phyloP scores from a whole-genome alignment of 2,888 invertebrate genomes.

The Steinernema carpocapsae region DNA sequence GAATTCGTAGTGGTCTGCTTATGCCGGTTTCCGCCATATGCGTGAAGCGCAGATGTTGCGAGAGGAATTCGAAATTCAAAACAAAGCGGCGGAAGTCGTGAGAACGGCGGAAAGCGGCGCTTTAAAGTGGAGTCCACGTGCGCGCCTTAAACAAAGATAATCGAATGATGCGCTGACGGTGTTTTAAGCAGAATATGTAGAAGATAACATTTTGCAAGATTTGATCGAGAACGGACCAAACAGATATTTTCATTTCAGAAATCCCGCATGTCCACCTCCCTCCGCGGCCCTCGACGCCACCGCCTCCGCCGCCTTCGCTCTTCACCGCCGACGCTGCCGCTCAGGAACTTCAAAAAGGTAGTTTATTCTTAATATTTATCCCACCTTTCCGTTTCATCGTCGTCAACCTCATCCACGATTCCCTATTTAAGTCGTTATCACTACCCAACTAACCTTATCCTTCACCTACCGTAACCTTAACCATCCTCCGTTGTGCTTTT shows the following conservation, averaged over 20 bases:
- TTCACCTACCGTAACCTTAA: background rate
- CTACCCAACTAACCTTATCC: background rate
- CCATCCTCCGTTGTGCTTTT: background rate
- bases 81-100: constrained; percentile 10
- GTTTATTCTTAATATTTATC: background rate
- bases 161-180: too few species aligned
- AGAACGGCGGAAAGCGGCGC: background rate
- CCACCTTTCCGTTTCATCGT: background rate
- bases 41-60: background rate
- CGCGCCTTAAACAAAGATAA: background rate
- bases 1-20: background rate
- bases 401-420: background rate
- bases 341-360: constrained; percentile 16
- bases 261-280: constrained; percentile 34
- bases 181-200: too few species aligned
- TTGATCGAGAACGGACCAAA: too few species aligned
- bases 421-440: background rate
- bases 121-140: too few species aligned
- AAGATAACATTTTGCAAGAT: too few species aligned
- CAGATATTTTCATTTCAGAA: background rate
- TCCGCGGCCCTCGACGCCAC: constrained; percentile 49
- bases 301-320: constrained; percentile 47
- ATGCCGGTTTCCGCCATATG: constrained; percentile 17
- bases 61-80: background rate
- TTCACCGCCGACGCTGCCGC: constrained; percentile 20